Percentiles rank a stretch among this genome's conserved stretches.
Evolutionary conservation across 1,140 invertebrate genomes (phyloP).

Genomic region (Cataglyphis hispanica): DNA sequence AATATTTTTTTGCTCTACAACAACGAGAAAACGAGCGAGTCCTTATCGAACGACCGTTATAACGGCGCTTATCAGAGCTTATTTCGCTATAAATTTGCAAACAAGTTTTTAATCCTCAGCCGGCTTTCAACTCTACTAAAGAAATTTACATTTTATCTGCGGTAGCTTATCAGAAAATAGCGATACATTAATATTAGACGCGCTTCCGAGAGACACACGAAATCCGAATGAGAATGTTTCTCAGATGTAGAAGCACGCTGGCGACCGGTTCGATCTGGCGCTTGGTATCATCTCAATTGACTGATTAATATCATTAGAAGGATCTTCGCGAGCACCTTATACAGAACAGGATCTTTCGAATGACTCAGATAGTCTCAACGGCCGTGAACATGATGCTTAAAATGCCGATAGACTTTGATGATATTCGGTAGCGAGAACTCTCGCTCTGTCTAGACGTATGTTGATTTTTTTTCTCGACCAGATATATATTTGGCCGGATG

Average conservation of each 20-base stretch:
- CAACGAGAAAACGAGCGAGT: background rate
- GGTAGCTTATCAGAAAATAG: constrained; percentile 49
- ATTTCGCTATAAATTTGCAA: constrained; percentile 45
- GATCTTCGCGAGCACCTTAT: constrained; percentile 48
- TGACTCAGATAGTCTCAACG: constrained; percentile 48
- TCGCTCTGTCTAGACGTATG: constrained; percentile 52
- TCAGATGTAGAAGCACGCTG: constrained; percentile 66
- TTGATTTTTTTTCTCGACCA: constrained; percentile 10
- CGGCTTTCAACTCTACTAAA: constrained; percentile 43
- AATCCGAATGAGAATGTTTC: constrained; percentile 40
- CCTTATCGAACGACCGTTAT: constrained; percentile 30
- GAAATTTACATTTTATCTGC: constrained; percentile 64
- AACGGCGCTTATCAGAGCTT: constrained; percentile 39
- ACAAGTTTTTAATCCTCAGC: constrained; percentile 48
- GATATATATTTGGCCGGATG: constrained; percentile 16
- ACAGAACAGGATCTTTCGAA: constrained; percentile 58
- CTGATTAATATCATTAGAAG: constrained; percentile 77
- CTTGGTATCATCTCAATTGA: constrained; percentile 74
- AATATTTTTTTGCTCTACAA: constrained; percentile 27
- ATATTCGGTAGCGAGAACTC: constrained; percentile 76
- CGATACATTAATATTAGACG: constrained; percentile 49
- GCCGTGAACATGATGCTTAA: constrained; percentile 68
- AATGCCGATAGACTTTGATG: constrained; percentile 75
- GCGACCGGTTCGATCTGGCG: constrained; percentile 69
- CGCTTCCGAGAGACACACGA: constrained; percentile 31